These are phyloP conservation scores for Eupithecia centaureata DNA, from an alignment of 2,888 invertebrate species.

Conservation along the genomic window DNA sequence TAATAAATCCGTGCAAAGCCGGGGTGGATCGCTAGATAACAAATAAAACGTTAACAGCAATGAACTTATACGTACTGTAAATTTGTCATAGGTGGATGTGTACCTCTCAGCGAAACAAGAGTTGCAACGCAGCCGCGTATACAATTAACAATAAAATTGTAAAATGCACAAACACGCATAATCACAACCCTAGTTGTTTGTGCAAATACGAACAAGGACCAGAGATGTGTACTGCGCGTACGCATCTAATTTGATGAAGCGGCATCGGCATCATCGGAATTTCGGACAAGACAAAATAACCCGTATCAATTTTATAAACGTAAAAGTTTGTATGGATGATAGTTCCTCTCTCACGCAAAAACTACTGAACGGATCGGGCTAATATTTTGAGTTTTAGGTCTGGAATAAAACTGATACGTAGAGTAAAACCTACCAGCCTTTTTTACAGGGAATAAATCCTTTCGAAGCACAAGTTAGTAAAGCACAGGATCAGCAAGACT, in stretches of 20 bases:
- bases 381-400: background rate
- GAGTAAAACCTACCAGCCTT: background rate
- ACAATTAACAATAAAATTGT: background rate
- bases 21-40: too few relatives aligned
- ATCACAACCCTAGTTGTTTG: background rate
- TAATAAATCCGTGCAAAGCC: too few relatives aligned
- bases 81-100: background rate
- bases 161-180: background rate
- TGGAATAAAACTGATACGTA: background rate
- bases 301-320: too few relatives aligned
- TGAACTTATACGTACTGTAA: background rate
- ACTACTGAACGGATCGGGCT: too few relatives aligned
- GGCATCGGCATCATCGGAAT: background rate
- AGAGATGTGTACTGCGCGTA: background rate
- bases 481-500: slow-evolving; percentile 1
- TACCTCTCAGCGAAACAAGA: background rate
- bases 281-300: too few relatives aligned
- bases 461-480: slow-evolving; percentile 8
- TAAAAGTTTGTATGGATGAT: too few relatives aligned
- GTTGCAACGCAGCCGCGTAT: background rate
- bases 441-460: background rate
- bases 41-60: too few relatives aligned
- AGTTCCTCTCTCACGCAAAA: too few relatives aligned
- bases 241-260: background rate
- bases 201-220: background rate